Evolutionary conservation across 2,888 invertebrate species (phyloP), one percentile per base, ranked within the genome.

Genomic region (Hedychridium roseum): DNA sequence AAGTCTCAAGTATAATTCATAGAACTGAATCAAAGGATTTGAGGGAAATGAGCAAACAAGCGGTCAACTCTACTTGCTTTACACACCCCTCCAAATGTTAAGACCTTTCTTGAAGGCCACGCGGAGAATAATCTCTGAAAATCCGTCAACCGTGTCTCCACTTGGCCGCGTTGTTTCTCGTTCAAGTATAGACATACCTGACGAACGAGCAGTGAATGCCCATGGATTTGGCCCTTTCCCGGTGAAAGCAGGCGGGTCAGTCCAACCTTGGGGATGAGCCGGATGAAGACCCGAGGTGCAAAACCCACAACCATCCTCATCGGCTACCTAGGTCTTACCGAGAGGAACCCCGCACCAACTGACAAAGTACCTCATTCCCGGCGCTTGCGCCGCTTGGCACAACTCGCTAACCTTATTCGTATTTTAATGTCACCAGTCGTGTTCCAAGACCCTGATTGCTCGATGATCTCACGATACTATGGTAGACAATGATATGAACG

Each of bases 341-440:
- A 35, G 42, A 43, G 12, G 16, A 43, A n/a, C n/a, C n/a, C n/a
- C n/a, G 26, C 45, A 28, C 30, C 21, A 49, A 36, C 36, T 40
- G 44, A 30, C 47, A 28, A 38, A 20, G 28, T 30, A 35, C 30
- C 26, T 48, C 40, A 21, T 30, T 26, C 34, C 18, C 18, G 14
- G 49, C 65, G 57, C 62, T 35, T 61, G 62, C 62, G 62, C 63
- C 2, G 30, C n/a, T n/a, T n/a, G n/a, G n/a, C n/a, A n/a, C n/a
- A n/a, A n/a, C n/a, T n/a, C n/a, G n/a, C n/a, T n/a, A n/a, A n/a
- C n/a, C n/a, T n/a, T n/a, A n/a, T n/a, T n/a, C n/a, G n/a, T n/a
- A n/a, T n/a, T n/a, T n/a, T n/a, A n/a, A n/a, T n/a, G n/a, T n/a
- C n/a, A n/a, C n/a, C n/a, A n/a, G n/a, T n/a, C n/a, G n/a, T n/a